Conservation (phyloP, 2,113 vertebrate species). For the Poecilia latipinna region DNA sequence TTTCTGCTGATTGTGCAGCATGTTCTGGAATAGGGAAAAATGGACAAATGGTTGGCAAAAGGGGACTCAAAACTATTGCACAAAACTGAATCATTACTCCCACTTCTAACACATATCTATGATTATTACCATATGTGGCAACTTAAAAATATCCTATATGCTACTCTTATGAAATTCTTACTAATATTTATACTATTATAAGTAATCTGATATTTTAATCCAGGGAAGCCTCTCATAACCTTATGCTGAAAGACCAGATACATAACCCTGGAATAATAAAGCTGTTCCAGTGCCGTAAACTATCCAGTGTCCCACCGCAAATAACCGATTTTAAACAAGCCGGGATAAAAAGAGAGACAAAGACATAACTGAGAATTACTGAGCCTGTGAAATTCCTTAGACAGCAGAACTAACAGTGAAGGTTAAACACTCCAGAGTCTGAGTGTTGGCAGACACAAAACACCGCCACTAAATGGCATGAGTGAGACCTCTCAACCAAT, state of each 20-base stretch:
- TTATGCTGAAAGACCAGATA: conserved; percentile 65
- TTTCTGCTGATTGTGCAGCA: too few relatives aligned
- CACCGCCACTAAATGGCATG: conserved; percentile 49
- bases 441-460: conserved; percentile 74
- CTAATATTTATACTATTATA: conserved; percentile 47
- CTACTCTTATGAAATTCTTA: neutral
- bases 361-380: conserved; percentile 64
- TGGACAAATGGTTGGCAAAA: too few relatives aligned
- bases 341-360: conserved; percentile 24
- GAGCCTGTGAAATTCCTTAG: conserved; percentile 72
- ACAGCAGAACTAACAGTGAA: conserved; percentile 68
- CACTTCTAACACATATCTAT: neutral
- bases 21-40: too few relatives aligned
- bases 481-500: conserved; percentile 46
- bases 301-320: conserved; percentile 54
- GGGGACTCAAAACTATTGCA: too few relatives aligned
- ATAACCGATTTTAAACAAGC: conserved; percentile 63
- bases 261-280: conserved; percentile 70
- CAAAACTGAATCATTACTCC: too few relatives aligned
- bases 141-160: neutral
- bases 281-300: conserved; percentile 57
- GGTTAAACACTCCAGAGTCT: conserved; percentile 69
- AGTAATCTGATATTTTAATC: conserved; percentile 54
- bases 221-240: conserved; percentile 66
- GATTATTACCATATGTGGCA: neutral